Conservation (phyloP, 2,113 vertebrate genomes). For the Tinamus guttatus region DNA sequence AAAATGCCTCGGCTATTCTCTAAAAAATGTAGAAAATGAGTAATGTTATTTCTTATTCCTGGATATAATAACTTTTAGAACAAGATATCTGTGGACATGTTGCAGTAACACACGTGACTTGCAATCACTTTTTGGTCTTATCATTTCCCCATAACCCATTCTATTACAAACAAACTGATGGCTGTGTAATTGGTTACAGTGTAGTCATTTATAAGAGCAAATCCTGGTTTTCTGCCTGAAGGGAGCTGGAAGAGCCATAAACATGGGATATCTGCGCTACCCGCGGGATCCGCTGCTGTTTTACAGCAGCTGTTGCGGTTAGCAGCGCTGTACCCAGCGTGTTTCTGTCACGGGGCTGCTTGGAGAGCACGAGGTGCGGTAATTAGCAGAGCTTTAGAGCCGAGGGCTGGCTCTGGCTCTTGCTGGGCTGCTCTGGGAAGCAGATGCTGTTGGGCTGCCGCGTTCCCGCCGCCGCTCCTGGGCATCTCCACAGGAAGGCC, state of each 20-base stretch:
- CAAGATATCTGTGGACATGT: background rate
- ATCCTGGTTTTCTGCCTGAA: background rate
- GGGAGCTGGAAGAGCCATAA: background rate
- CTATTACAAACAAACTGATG: background rate
- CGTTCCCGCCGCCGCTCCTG: background rate
- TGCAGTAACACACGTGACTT: background rate
- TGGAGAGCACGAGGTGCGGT: background rate
- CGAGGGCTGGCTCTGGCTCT: background rate
- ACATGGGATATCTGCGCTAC: background rate
- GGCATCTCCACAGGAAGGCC: background rate
- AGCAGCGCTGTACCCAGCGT: fast-evolving
- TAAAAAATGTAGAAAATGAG: background rate
- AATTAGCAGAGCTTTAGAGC: background rate
- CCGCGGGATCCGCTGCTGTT: background rate
- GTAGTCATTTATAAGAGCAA: background rate
- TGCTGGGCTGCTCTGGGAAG: background rate
- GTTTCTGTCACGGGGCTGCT: background rate
- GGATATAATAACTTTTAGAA: background rate
- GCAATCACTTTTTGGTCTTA: background rate
- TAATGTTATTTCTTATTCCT: background rate
- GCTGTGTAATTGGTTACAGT: background rate
- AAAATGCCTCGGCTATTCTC: background rate
- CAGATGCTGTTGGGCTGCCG: background rate
- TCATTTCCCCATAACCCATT: background rate
- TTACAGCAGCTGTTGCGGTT: background rate